Evolutionary conservation across 2,888 invertebrate genomes (phyloP).

Genomic region (Eledona agricola): DNA sequence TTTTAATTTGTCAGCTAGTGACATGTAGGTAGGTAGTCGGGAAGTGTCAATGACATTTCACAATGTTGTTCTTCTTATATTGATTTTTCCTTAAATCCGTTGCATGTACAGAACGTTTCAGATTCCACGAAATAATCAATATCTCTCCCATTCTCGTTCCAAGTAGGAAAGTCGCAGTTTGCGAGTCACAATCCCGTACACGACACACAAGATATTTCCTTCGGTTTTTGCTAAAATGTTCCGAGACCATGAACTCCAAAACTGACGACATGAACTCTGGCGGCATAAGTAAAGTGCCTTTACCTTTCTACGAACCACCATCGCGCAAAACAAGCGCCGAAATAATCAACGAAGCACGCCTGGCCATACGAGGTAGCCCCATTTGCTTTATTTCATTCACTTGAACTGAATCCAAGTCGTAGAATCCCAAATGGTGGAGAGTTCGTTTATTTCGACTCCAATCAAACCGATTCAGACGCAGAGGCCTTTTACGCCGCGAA

Average conservation of each 20-base stretch:
- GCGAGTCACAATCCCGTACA: constrained; percentile 3
- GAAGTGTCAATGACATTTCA: constrained; percentile 30
- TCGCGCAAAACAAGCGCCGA: constrained; percentile 79
- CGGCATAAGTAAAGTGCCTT: constrained; percentile 53
- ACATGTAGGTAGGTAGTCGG: too few species aligned
- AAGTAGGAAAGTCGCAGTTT: constrained; percentile 29
- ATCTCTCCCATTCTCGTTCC: constrained; percentile 45
- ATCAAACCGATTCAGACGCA: constrained; percentile 76
- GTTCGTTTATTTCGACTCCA: constrained; percentile 53
- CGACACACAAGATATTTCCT: constrained; percentile 9
- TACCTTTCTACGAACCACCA: constrained; percentile 71
- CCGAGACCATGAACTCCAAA: constrained; percentile 10
- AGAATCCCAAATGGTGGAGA: constrained; percentile 60
- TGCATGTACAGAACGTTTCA: constrained; percentile 48
- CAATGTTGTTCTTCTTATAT: constrained; percentile 14
- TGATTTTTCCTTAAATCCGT: constrained; percentile 36
- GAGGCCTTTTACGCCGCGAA: constrained; percentile 86
- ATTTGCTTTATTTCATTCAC: constrained; percentile 9
- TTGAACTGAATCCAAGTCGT: constrained; percentile 1
- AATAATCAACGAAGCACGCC: constrained; percentile 81
- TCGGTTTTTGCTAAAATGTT: not conserved
- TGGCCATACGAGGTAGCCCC: constrained; percentile 64
- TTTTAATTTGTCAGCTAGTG: too few species aligned
- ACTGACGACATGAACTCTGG: constrained; percentile 38
- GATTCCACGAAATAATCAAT: constrained; percentile 56